phyloP scores from a whole-genome alignment of 2,888 invertebrate genomes.

The Drosophila monieri region DNA sequence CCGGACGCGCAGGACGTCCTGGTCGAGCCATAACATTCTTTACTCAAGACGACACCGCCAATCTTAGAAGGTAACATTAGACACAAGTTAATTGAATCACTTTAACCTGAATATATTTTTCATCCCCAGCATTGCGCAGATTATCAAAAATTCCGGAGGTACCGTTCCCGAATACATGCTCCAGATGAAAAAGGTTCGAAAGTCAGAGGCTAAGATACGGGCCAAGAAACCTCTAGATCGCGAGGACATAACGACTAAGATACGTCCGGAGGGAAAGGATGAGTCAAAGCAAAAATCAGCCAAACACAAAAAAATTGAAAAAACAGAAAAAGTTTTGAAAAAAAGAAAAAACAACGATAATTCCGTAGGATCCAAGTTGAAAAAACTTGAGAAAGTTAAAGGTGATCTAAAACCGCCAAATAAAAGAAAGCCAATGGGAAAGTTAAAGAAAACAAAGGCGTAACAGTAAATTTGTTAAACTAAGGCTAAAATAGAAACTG shows the following conservation, averaged over 20 bases:
- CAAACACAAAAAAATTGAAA: slow-evolving; percentile 36
- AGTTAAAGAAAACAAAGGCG: background rate
- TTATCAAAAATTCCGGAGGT: slow-evolving; percentile 96
- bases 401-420: background rate
- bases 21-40: slow-evolving; percentile 97
- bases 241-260: slow-evolving; percentile 87
- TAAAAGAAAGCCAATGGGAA: background rate
- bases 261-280: slow-evolving; percentile 44
- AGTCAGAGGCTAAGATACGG: slow-evolving; percentile 86
- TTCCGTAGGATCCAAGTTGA: slow-evolving; percentile 11
- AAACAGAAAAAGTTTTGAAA: slow-evolving; percentile 33
- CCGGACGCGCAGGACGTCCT: slow-evolving; percentile 95
- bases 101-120: background rate
- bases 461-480: background rate
- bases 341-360: background rate
- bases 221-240: slow-evolving; percentile 87
- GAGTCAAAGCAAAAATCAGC: slow-evolving; percentile 16
- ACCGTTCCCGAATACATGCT: slow-evolving; percentile 96
- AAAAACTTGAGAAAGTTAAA: slow-evolving; percentile 46
- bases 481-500: background rate
- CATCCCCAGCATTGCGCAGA: slow-evolving; percentile 91
- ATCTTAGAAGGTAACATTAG: slow-evolving; percentile 89
- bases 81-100: background rate
- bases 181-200: slow-evolving; percentile 88
- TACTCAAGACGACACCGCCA: slow-evolving; percentile 93